Evolutionary conservation across 2,888 invertebrate genomes (phyloP), one percentile per base, ranked within the genome.

Genomic region (Minunthozetes semirufus): DNA sequence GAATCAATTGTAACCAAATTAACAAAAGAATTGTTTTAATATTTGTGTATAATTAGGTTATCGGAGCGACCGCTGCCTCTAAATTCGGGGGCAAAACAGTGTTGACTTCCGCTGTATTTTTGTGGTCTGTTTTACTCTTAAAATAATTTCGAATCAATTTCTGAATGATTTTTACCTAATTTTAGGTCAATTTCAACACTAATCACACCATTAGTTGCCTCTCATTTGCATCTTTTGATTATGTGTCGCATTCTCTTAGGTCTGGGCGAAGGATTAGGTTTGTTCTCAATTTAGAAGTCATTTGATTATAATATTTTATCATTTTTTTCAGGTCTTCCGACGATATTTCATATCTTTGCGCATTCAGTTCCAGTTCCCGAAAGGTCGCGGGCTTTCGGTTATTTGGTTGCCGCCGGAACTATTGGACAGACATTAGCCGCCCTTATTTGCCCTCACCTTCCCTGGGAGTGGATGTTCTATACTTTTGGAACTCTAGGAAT

Each of bases 361-460:
- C 88, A 89, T 80, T 87, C 86, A 79, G 87, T 90, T 79, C 88
- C 89, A 22, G 86, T 88, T 19, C 89, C 89, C 80, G 89, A 89
- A 81, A 84, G 90, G 76, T 89, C 89, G 4, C 82, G 89, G 76
- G 89, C 90, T 0, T 90, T 90, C 82, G 88, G 89, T 17, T 90
- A 90, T 81, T 83, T 90, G 59, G 86, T 89, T 61, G 89, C 89
- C 17, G 87, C 88, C 75, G 90, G 90, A 53, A 89, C 89, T n/a
- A 87, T 89, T 72, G 90, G 90, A 13, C 90, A 90, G 83, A 89
- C 89, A 46, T 86, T 89, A 29, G 89, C 90, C 38, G 89, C 89
- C 76, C 83, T 90, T 80, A 88, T 88, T 71, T 89, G 89, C 81
- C 88, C 90, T 1, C 87, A 89, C 82, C 81, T 90, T 74, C 83